Percentiles rank a stretch among this genome's conserved stretches.
phyloP scores from a whole-genome alignment of 2,888 invertebrate genomes.

The Seira musarum region DNA sequence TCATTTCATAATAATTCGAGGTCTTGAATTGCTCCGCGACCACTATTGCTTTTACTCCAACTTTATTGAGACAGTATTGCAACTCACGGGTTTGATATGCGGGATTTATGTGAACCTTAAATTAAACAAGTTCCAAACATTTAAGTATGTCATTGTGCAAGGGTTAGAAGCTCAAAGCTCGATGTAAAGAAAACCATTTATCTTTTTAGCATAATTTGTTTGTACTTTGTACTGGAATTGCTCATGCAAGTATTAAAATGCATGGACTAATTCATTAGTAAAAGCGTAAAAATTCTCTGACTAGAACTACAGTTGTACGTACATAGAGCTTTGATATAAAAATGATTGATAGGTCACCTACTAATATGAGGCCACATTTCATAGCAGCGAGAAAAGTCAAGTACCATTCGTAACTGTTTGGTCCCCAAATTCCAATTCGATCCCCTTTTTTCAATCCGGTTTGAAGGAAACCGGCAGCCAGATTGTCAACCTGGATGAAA shows the following conservation, averaged over 20 bases:
- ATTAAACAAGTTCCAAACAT: too few relatives aligned
- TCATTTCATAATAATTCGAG: slow-evolving; percentile 80
- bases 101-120: slow-evolving; percentile 84
- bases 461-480: slow-evolving; percentile 82
- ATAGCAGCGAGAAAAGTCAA: slow-evolving; percentile 81
- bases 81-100: slow-evolving; percentile 81
- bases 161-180: slow-evolving; percentile 62
- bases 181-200: not conserved
- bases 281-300: too few relatives aligned
- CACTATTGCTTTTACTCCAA: slow-evolving; percentile 79
- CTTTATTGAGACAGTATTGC: slow-evolving; percentile 82
- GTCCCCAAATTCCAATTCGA: slow-evolving; percentile 84
- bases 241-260: not conserved
- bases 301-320: too few relatives aligned
- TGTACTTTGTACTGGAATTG: not conserved
- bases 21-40: slow-evolving; percentile 78
- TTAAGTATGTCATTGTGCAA: too few relatives aligned
- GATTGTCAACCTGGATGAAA: slow-evolving; percentile 77
- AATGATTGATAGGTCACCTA: too few relatives aligned
- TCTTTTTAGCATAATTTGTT: too few relatives aligned
- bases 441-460: slow-evolving; percentile 83
- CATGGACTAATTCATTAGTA: too few relatives aligned
- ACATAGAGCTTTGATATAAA: too few relatives aligned
- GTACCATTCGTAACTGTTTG: slow-evolving; percentile 85
- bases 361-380: slow-evolving; percentile 82